Evolutionary conservation across 1,140 invertebrate genomes (phyloP).

Genomic region (Drosophila miranda): DNA sequence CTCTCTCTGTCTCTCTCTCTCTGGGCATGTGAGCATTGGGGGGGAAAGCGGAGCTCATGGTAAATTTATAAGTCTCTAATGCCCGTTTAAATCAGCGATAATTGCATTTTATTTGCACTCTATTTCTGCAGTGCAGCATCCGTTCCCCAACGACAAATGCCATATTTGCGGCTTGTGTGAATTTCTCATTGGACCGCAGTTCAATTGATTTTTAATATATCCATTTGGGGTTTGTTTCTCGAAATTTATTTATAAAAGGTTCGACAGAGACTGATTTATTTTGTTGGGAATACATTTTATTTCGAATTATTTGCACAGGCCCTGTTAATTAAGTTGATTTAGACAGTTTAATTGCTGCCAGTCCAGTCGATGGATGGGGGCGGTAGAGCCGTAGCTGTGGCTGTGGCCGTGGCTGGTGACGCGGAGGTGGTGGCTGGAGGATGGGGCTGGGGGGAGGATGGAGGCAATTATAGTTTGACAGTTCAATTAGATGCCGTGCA

Average conservation of each 20-base stretch:
- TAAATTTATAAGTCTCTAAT: slow-evolving; percentile 58
- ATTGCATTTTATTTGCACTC: slow-evolving; percentile 59
- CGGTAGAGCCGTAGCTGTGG: no score
- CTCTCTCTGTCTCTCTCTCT: slow-evolving; percentile 4
- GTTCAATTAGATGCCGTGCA: slow-evolving; percentile 34
- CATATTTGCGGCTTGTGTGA: slow-evolving; percentile 60
- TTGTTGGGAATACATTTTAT: slow-evolving; percentile 27
- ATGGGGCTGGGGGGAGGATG: no score
- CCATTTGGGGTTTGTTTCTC: slow-evolving; percentile 21
- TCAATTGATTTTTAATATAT: slow-evolving; percentile 71
- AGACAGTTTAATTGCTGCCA: slow-evolving; percentile 62
- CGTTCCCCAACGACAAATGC: slow-evolving; percentile 17
- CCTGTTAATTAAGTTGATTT: slow-evolving; percentile 36
- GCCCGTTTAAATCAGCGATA: slow-evolving; percentile 61
- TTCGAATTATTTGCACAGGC: slow-evolving; percentile 25
- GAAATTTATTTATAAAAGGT: slow-evolving; percentile 24
- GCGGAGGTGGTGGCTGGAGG: no score
- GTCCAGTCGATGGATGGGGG: slow-evolving; percentile 10
- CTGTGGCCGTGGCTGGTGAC: no score
- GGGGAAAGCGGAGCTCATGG: slow-evolving; percentile 13
- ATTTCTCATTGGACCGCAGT: slow-evolving; percentile 46
- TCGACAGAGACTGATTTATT: slow-evolving; percentile 3
- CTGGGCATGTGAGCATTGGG: slow-evolving; percentile 6
- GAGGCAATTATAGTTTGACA: slow-evolving; percentile 46
- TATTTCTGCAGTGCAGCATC: slow-evolving; percentile 18